Evolutionary conservation across 2,888 invertebrate genomes (phyloP).

Genomic region (Frankliniella intonsa): DNA sequence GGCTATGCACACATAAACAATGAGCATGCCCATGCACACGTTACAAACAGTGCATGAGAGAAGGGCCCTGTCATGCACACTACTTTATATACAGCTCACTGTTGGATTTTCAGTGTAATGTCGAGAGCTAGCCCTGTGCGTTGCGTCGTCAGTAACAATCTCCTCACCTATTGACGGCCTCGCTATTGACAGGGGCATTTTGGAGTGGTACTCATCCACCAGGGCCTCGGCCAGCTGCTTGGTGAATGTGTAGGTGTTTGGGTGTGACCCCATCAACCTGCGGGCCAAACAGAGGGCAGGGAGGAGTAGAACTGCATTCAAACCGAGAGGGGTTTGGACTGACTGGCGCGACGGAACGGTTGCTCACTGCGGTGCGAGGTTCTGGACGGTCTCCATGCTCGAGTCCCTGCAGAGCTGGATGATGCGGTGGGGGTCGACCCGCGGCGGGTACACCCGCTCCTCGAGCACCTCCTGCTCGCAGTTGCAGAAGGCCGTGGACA

Average conservation of each 20-base stretch:
- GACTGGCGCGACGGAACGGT: neutral
- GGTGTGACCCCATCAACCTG: conserved; percentile 69
- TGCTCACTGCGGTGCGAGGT: conserved; percentile 38
- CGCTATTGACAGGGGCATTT: conserved; percentile 75
- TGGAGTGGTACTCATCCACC: conserved; percentile 64
- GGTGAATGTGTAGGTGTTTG: conserved; percentile 96
- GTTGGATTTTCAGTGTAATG: too few species aligned
- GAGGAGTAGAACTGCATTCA: neutral
- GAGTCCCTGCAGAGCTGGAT: conserved; percentile 37
- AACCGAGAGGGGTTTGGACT: neutral
- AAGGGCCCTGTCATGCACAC: too few species aligned
- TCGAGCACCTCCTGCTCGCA: conserved; percentile 41
- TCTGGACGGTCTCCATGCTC: conserved; percentile 39
- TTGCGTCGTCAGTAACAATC: neutral
- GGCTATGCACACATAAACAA: too few species aligned
- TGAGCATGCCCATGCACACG: too few species aligned
- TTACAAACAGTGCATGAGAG: too few species aligned
- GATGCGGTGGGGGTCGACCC: conserved; percentile 41
- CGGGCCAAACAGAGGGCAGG: conserved; percentile 37
- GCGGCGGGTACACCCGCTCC: conserved; percentile 41
- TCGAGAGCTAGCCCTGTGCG: too few species aligned
- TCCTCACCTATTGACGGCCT: conserved; percentile 85
- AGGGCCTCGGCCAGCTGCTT: conserved; percentile 86
- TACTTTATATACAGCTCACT: too few species aligned
- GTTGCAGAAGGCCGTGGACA: conserved; percentile 43